phyloP scores from a whole-genome alignment of 2,113 vertebrate species.

The Urocitellus parryii region DNA sequence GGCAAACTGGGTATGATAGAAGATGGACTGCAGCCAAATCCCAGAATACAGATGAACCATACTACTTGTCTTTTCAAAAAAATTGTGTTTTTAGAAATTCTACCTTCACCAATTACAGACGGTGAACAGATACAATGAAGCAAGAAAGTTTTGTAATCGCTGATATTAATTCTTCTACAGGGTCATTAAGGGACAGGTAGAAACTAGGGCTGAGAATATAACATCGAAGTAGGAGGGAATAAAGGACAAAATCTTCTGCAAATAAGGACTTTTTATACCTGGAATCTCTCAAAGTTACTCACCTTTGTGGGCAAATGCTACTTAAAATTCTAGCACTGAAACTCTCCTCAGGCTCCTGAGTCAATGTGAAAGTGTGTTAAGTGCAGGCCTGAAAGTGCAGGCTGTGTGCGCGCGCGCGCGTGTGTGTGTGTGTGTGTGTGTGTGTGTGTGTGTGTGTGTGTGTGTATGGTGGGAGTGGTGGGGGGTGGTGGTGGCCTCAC shows the following conservation, averaged over 20 bases:
- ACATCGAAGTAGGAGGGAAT: not conserved
- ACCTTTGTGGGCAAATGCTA: not conserved
- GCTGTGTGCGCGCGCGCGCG: not conserved
- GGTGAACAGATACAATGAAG: not conserved
- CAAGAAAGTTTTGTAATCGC: not conserved
- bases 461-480: too few relatives aligned
- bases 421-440: not conserved
- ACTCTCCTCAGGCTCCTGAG: not conserved
- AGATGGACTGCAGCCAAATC: not conserved
- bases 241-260: not conserved
- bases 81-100: not conserved
- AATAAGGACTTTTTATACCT: not conserved
- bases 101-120: slow-evolving; percentile 1
- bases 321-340: not conserved
- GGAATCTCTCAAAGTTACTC: not conserved
- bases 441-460: not conserved
- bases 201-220: not conserved
- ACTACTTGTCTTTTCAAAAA: not conserved
- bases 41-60: not conserved
- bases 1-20: not conserved
- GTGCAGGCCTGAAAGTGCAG: not conserved
- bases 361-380: too few relatives aligned
- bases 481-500: too few relatives aligned
- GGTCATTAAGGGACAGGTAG: not conserved
- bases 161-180: not conserved